phyloP scores from a whole-genome alignment of 1,140 invertebrate genomes.

The Aricia agestis region DNA sequence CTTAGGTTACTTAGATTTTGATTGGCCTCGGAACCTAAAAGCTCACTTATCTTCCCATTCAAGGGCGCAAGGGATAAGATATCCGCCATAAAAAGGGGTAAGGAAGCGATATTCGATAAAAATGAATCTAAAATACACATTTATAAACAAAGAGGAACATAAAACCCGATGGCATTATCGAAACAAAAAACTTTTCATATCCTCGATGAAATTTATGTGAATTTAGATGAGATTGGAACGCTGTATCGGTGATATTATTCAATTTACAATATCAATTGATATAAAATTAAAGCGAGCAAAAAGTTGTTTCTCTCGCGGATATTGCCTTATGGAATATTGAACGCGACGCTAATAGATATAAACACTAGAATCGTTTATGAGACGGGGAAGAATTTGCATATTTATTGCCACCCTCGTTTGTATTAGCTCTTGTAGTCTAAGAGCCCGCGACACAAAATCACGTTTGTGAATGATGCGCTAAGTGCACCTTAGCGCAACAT shows the following conservation, averaged over 20 bases:
- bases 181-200: slow-evolving; percentile 8
- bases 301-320: slow-evolving; percentile 7
- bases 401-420: slow-evolving; percentile 44
- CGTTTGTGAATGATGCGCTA: background rate
- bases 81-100: background rate
- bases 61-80: background rate
- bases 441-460: slow-evolving; percentile 20
- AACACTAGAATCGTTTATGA: slow-evolving; percentile 31
- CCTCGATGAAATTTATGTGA: slow-evolving; percentile 11
- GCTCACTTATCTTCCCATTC: background rate
- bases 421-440: slow-evolving; percentile 32
- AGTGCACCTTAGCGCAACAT: too few relatives aligned
- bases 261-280: slow-evolving; percentile 24
- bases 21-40: background rate
- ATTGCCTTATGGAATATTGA: slow-evolving; percentile 13
- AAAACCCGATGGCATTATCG: background rate
- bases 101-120: background rate
- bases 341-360: slow-evolving; percentile 23
- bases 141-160: background rate
- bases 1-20: too few relatives aligned
- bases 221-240: slow-evolving; percentile 17
- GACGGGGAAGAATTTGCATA: slow-evolving; percentile 36
- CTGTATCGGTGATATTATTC: slow-evolving; percentile 14
- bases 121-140: background rate
- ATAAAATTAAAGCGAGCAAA: slow-evolving; percentile 21